These are phyloP conservation scores for Drosophila mayri DNA, from an alignment of 1,140 invertebrate genomes.

Conservation along the genomic window DNA sequence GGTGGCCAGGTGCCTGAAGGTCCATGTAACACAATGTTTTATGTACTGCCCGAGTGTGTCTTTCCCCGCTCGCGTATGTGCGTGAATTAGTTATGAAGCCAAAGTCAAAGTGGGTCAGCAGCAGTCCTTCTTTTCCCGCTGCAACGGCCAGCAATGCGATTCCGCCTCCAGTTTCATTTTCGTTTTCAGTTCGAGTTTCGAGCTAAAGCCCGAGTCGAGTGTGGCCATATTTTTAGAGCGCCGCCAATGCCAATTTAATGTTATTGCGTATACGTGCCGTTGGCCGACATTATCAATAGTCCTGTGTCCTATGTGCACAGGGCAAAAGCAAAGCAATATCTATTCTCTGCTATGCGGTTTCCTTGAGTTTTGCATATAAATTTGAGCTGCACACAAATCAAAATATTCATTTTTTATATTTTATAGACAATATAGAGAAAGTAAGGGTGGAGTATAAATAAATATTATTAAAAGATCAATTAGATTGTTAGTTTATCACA, in stretches of 20 bases:
- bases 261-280: constrained; percentile 78
- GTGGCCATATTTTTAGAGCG: constrained; percentile 67
- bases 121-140: constrained; percentile 55
- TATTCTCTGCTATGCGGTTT: neutral
- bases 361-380: neutral
- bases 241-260: constrained; percentile 63
- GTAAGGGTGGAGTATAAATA: no score
- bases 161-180: constrained; percentile 31
- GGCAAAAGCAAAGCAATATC: constrained; percentile 15
- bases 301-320: constrained; percentile 21
- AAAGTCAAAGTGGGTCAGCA: constrained; percentile 81
- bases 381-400: neutral
- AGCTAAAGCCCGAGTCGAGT: constrained; percentile 35
- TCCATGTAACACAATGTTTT: constrained; percentile 80
- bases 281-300: constrained; percentile 55
- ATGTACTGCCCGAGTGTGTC: constrained; percentile 59
- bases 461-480: neutral
- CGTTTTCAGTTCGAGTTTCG: neutral
- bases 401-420: neutral
- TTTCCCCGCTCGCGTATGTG: constrained; percentile 30
- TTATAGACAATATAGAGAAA: neutral
- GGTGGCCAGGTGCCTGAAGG: constrained; percentile 74
- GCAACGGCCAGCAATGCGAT: constrained; percentile 25
- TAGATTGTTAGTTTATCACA: neutral
- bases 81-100: constrained; percentile 84